Base-by-base conservation (phyloP, 2,113 vertebrate species). In the Colaptes auratus region DNA sequence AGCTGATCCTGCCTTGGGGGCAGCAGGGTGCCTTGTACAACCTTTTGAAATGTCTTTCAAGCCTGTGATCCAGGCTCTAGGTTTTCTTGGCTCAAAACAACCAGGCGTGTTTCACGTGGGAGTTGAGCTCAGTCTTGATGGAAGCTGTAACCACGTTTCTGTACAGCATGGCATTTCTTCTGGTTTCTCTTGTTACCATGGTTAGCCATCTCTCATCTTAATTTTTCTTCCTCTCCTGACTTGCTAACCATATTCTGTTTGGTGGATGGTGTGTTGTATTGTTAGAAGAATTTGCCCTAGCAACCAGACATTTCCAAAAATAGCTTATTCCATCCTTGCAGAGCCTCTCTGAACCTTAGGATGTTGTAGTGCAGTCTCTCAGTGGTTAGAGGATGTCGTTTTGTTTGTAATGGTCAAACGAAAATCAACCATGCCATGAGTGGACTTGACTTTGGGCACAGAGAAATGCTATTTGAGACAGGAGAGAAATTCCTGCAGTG, bases 201-300 rank as follows among this genome's bases (percentile, higher is more conserved):
- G 80, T 94, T 88, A 81, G 33, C 94, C 93, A 91, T 88, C 52
- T 60, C 65, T 71, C 39, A 33, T 86, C 56, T 86, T 77, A 46
- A 13, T 35, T 94, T 63, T 86, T 67, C 64, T 48, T 65, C 36
- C 21, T 86, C 75, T 90, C 61, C 72, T 69, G 63, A 55, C 83
- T 88, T 66, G 80, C 89, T 86, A 77, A 77, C 36, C 53, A 82
- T 52, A 33, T 75, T 86, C 84, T 91, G 52, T 63, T 88, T 81
- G 76, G 74, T 85, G 78, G 83, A 79, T 92, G 82, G 77, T 76
- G 50, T 1, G 5, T 48, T 1, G 6, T 48, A 35, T 89, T 7
- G 4, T 94, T 80, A 81, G n/a, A 72, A 88, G 77, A 93, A 60
- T 30, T 91, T 72, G 79, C 94, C 95, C 70, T 92, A 77, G 95